Conservation (phyloP, 2,888 invertebrate genomes). For the Odontomyia ornata region DNA sequence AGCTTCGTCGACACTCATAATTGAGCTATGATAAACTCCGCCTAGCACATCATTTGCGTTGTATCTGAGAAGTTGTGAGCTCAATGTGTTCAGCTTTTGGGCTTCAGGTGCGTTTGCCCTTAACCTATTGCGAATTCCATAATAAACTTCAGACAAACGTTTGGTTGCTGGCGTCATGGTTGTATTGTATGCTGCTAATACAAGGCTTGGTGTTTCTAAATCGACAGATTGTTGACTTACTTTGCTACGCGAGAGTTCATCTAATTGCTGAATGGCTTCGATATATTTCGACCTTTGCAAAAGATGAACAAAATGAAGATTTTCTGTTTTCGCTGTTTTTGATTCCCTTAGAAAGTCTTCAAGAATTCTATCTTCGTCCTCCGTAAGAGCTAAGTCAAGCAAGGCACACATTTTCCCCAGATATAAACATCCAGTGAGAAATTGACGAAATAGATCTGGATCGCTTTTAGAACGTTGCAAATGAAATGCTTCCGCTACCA, state of each 20-base stretch:
- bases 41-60: constrained; percentile 57
- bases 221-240: constrained; percentile 47
- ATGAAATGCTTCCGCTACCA: constrained; percentile 61
- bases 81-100: constrained; percentile 58
- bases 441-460: constrained; percentile 56
- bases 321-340: constrained; percentile 56
- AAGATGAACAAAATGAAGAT: constrained; percentile 60
- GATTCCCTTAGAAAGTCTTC: constrained; percentile 56
- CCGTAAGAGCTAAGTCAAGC: constrained; percentile 58
- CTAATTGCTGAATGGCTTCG: constrained; percentile 61
- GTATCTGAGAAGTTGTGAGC: constrained; percentile 59
- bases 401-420: constrained; percentile 57
- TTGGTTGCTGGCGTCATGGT: constrained; percentile 62
- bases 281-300: constrained; percentile 61
- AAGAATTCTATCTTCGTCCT: constrained; percentile 58
- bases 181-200: constrained; percentile 60
- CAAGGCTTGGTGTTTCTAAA: constrained; percentile 57
- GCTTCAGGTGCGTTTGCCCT: constrained; percentile 45
- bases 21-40: constrained; percentile 60
- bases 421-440: constrained; percentile 58
- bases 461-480: constrained; percentile 58
- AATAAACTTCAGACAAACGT: constrained; percentile 59
- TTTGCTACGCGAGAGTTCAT: constrained; percentile 56
- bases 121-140: constrained; percentile 57
- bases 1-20: constrained; percentile 59